Conservation (phyloP, 1,140 invertebrate genomes). For the Chironomus striatipennis region DNA sequence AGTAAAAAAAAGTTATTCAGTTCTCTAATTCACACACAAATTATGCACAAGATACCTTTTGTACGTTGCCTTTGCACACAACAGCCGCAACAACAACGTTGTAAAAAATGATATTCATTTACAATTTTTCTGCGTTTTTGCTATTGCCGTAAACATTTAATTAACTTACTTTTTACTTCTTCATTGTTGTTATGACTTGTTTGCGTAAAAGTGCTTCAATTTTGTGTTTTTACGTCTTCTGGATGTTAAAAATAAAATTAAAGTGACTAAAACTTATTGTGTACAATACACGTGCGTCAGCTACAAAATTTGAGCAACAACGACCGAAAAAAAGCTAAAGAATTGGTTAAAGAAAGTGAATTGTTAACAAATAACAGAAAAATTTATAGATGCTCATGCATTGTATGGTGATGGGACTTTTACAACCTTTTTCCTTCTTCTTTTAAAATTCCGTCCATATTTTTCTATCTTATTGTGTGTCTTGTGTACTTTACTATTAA, state of each 20-base stretch:
- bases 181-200: conserved; percentile 17
- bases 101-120: neutral
- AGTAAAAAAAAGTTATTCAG: conserved; percentile 16
- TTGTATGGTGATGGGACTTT: too few relatives aligned
- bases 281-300: conserved; percentile 1
- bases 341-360: too few relatives aligned
- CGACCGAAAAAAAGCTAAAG: too few relatives aligned
- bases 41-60: neutral
- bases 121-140: neutral
- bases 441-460: too few relatives aligned
- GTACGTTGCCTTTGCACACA: neutral
- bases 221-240: too few relatives aligned
- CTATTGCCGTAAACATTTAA: conserved; percentile 18
- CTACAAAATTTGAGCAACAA: too few relatives aligned
- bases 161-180: conserved; percentile 15
- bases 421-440: too few relatives aligned
- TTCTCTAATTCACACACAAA: conserved; percentile 18
- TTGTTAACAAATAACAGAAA: too few relatives aligned
- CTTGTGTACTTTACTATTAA: too few relatives aligned
- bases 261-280: neutral
- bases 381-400: too few relatives aligned
- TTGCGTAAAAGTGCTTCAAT: neutral
- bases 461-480: too few relatives aligned
- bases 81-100: too few relatives aligned
- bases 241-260: neutral